Base-by-base conservation (phyloP, 1,140 invertebrate species). In the Plodia interpunctella region DNA sequence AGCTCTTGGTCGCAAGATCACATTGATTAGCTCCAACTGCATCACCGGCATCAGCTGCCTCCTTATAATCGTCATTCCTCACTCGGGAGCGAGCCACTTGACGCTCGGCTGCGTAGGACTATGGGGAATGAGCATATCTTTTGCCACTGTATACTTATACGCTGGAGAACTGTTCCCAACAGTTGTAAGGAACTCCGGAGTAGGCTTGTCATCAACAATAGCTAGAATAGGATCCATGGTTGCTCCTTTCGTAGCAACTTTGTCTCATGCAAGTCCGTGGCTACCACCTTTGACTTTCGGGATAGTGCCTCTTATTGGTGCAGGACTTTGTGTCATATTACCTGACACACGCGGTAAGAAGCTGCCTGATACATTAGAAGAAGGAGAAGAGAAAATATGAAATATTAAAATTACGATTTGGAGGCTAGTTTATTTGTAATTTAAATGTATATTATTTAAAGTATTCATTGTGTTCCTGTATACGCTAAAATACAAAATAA, bases 271-370 rank as follows among this genome's bases (percentile, higher is more conserved):
- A 1, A 80, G 80, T 50, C 55, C 63, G 0, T 92, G 90, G 90
- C 63, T 96, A 25, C 94, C 95, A 0, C 92, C 95, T 0, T 62
- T 94, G 1, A 90, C 94, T 32, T 95, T 96, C 76, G 95, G 94
- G 5, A 65, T 90, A 0, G 75, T 93, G 9, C 92, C 94, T 0
- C 62, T 95, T 0, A 63, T 94, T 9, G 94, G 93, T 5, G 92
- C 94, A 2, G 49, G 91, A 0, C 86, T 94, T 0, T 92, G 92
- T 13, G 66, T 95, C 0, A 72, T 94, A 2, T 76, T 96, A 44
- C 95, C 95, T 0, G 95, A 90, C 38, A 90, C 89, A 0, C 68
- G 88, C 21, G 89, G 88, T 11, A 87, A 75, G 57, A 83, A 83
- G 68, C 68, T 90, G 5, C 87, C 89, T 0, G 85, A 90, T 54